Evolutionary conservation across 2,797 vertebrate genomes (phyloP).

Genomic region (Tenualosa ilisha): DNA sequence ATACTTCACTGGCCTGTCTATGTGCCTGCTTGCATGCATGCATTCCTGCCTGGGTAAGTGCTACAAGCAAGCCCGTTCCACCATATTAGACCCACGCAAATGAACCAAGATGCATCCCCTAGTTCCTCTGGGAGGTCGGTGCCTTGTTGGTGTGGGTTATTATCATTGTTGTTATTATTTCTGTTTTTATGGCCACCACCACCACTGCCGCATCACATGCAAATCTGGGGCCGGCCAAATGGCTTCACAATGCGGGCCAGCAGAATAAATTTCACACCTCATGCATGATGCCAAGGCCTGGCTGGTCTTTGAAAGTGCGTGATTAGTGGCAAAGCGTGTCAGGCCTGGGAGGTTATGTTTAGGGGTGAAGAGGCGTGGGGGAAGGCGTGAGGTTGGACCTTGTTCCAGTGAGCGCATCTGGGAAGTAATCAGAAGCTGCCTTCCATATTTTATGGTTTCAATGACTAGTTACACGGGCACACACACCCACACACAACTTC

Average conservation of each 20-base stretch:
- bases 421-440: background rate
- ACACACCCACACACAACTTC: background rate
- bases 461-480: background rate
- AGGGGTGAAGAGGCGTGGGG: background rate
- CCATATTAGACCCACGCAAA: background rate
- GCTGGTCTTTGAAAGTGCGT: conserved; percentile 34
- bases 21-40: background rate
- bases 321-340: conserved; percentile 36
- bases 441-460: background rate
- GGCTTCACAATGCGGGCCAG: conserved; percentile 24
- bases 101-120: background rate
- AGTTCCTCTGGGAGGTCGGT: conserved; percentile 42
- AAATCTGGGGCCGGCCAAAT: conserved; percentile 47
- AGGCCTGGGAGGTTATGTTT: background rate
- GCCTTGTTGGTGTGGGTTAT: conserved; percentile 38
- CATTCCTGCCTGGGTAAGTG: background rate
- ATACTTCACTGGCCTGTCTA: background rate
- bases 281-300: conserved; percentile 29
- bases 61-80: background rate
- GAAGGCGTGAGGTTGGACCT: background rate
- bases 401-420: background rate
- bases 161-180: conserved; percentile 48
- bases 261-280: conserved; percentile 54
- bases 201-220: conserved; percentile 48
- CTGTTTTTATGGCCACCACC: conserved; percentile 18